Percentiles rank a stretch among this genome's conserved stretches.
Conservation (phyloP, 2,113 vertebrate species). For the Archilochus colubris region DNA sequence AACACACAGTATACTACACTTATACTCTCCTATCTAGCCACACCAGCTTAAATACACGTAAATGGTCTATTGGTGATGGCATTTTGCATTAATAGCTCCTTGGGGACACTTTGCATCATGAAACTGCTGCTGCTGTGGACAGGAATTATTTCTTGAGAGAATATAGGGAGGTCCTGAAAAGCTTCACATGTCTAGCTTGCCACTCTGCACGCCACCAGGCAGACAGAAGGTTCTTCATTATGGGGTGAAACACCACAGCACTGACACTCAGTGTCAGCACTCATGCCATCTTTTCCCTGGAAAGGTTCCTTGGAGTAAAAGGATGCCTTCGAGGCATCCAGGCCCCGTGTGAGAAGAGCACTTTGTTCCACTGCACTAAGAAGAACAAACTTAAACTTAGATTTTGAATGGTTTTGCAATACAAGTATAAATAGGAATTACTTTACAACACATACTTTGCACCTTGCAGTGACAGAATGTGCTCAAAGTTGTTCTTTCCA, state of each 20-base stretch:
- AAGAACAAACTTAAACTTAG: background rate
- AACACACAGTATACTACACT: background rate
- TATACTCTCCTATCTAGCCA: background rate
- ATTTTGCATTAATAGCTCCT: background rate
- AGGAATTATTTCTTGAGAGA: background rate
- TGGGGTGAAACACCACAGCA: accelerated
- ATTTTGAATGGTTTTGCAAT: background rate
- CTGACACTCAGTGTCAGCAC: background rate
- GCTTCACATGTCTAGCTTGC: background rate
- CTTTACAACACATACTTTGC: background rate
- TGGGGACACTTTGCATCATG: background rate
- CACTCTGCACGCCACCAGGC: background rate
- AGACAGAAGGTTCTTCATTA: background rate
- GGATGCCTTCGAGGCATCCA: background rate
- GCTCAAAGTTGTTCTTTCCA: constrained; percentile 37
- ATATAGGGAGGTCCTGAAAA: background rate
- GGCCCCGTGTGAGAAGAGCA: background rate
- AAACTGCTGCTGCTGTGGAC: background rate
- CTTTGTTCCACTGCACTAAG: background rate
- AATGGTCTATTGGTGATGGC: background rate
- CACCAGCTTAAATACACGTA: background rate
- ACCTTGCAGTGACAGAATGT: constrained; percentile 29
- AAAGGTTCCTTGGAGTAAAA: background rate
- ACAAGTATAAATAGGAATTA: constrained; percentile 17
- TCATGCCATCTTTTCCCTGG: background rate